phyloP scores from a whole-genome alignment of 2,888 invertebrate species.

The Scotopteryx bipunctaria region DNA sequence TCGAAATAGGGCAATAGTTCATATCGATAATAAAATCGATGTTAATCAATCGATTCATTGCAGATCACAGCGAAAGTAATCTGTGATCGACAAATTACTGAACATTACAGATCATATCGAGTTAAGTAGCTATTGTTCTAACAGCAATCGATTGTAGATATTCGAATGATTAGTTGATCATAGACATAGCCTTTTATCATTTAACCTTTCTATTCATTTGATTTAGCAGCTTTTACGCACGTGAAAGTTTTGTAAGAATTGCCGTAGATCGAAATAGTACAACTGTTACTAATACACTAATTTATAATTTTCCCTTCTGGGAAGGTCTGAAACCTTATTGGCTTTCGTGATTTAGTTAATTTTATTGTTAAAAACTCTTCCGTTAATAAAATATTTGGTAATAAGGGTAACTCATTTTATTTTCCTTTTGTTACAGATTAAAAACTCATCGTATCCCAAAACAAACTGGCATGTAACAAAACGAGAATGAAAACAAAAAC shows the following conservation, averaged over 20 bases:
- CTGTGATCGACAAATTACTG: slow-evolving; percentile 21
- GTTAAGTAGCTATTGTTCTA: slow-evolving; percentile 26
- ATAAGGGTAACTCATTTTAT: too few species aligned
- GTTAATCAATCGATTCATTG: slow-evolving; percentile 29
- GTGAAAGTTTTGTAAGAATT: neutral
- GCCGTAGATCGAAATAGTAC: neutral
- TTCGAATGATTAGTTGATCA: slow-evolving; percentile 16
- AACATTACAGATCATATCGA: slow-evolving; percentile 16
- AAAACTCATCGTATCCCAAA: slow-evolving; percentile 31
- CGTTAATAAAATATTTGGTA: too few species aligned
- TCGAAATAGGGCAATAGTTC: too few species aligned
- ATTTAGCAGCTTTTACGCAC: neutral
- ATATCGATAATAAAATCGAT: slow-evolving; percentile 37
- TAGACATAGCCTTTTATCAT: neutral
- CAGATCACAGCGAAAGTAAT: slow-evolving; percentile 34
- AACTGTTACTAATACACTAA: too few species aligned
- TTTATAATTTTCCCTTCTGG: too few species aligned
- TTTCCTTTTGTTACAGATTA: slow-evolving; percentile 46
- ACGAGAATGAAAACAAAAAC: slow-evolving; percentile 46
- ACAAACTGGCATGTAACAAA: slow-evolving; percentile 42
- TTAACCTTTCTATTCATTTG: neutral
- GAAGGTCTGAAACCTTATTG: too few species aligned
- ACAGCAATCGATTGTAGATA: slow-evolving; percentile 19
- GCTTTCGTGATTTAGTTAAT: too few species aligned
- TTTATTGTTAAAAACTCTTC: too few species aligned